Evolutionary conservation across 2,113 vertebrate genomes (phyloP).

Genomic region (Sinocyclocheilus anshuiensis): DNA sequence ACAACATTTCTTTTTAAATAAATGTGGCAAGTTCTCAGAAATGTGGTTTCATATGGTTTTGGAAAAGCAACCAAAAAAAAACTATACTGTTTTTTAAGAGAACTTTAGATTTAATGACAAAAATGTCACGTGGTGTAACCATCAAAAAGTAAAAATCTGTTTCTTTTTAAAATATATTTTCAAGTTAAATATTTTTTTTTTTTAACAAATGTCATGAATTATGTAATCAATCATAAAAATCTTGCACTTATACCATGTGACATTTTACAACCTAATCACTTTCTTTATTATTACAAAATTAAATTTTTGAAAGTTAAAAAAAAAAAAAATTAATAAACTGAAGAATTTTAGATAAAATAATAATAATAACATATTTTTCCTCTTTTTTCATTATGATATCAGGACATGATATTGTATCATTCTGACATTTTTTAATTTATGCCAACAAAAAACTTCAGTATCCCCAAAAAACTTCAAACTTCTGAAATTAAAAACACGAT

Average conservation of each 20-base stretch:
- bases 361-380: no score
- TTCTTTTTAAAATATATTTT: neutral
- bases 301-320: no score
- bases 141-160: neutral
- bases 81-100: neutral
- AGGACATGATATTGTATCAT: no score
- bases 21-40: neutral
- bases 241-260: neutral
- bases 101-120: neutral
- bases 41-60: neutral
- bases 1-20: neutral
- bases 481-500: no score
- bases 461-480: no score
- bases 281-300: no score
- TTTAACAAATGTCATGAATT: neutral
- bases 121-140: neutral
- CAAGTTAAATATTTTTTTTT: neutral
- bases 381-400: no score
- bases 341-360: no score
- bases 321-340: no score
- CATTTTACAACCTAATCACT: neutral
- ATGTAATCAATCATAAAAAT: neutral
- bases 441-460: no score
- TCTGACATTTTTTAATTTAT: no score
- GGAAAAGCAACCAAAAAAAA: neutral